Conservation (phyloP, 2,113 vertebrate species). For the Istiophorus platypterus region DNA sequence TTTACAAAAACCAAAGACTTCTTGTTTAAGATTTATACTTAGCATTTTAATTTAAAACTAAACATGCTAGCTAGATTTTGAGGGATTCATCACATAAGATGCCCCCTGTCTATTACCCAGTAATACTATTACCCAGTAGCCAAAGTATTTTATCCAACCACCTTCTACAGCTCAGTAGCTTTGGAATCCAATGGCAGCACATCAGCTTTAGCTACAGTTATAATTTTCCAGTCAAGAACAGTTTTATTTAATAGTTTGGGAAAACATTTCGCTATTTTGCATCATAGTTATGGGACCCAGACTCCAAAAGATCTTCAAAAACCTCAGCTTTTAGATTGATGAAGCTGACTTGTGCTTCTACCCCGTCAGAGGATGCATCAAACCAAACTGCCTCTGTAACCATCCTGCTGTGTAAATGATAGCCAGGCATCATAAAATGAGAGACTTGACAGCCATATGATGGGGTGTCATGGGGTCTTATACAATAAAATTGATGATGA, state of each 20-base stretch:
- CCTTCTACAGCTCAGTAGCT: conserved; percentile 25
- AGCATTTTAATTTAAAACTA: background rate
- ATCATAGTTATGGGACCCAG: conserved; percentile 28
- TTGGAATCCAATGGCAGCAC: conserved; percentile 20
- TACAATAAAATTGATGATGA: conserved; percentile 71
- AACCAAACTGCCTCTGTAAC: conserved; percentile 32
- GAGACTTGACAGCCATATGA: conserved; percentile 47
- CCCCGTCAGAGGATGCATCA: conserved; percentile 29
- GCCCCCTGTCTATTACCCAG: background rate
- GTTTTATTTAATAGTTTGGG: conserved; percentile 30
- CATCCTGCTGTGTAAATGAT: conserved; percentile 50
- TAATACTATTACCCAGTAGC: conserved; percentile 10
- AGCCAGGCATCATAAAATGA: conserved; percentile 52
- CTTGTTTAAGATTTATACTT: background rate
- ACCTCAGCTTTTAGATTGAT: conserved; percentile 44
- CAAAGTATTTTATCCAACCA: conserved; percentile 7
- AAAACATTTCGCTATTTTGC: conserved; percentile 31
- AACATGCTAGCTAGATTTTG: background rate
- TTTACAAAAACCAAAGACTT: background rate
- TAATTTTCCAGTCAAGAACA: conserved; percentile 47
- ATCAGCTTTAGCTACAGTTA: conserved; percentile 10
- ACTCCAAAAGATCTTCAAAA: conserved; percentile 25
- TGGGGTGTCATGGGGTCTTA: conserved; percentile 56
- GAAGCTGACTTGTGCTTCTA: conserved; percentile 20
- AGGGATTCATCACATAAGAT: conserved; percentile 6